Evolutionary conservation across 2,888 invertebrate species (phyloP).

Genomic region (Mythimna pallens): DNA sequence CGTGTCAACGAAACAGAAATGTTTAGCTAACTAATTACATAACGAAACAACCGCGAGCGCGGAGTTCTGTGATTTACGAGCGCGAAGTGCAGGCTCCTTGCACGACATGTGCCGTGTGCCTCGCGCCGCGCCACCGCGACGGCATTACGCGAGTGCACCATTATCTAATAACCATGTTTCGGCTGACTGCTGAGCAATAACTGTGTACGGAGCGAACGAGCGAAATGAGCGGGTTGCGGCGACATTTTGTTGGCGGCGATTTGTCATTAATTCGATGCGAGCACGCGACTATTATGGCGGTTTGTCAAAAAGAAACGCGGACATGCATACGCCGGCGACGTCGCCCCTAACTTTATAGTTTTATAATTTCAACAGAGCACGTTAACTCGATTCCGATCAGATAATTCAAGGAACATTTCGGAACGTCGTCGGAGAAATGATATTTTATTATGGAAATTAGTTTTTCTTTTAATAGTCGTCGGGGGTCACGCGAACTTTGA

Average conservation of each 20-base stretch:
- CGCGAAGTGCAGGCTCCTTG: conserved; percentile 76
- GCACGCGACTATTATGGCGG: conserved; percentile 88
- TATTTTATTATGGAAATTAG: conserved; percentile 89
- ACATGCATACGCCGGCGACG: conserved; percentile 86
- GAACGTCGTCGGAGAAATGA: conserved; percentile 72
- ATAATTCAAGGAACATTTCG: conserved; percentile 79
- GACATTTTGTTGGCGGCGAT: conserved; percentile 84
- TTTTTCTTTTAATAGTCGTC: conserved; percentile 87
- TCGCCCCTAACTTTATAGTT: conserved; percentile 87
- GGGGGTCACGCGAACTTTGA: conserved; percentile 83
- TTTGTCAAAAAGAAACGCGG: conserved; percentile 86
- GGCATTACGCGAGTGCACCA: conserved; percentile 83
- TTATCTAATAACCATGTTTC: conserved; percentile 89
- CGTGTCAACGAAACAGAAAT: conserved; percentile 73
- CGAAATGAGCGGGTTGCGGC: conserved; percentile 87
- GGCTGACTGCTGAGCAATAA: conserved; percentile 76
- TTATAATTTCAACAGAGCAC: conserved; percentile 87
- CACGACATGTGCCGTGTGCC: conserved; percentile 82
- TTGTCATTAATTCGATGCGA: conserved; percentile 87
- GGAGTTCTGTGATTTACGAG: conserved; percentile 83
- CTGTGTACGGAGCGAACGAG: conserved; percentile 78
- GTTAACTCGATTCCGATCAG: conserved; percentile 88
- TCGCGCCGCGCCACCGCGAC: conserved; percentile 70
- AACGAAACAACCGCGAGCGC: conserved; percentile 69
- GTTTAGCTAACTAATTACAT: conserved; percentile 82